These are phyloP conservation scores for Oryzias curvinotus DNA, from an alignment of 2,113 vertebrate genomes.

Conservation along the genomic window DNA sequence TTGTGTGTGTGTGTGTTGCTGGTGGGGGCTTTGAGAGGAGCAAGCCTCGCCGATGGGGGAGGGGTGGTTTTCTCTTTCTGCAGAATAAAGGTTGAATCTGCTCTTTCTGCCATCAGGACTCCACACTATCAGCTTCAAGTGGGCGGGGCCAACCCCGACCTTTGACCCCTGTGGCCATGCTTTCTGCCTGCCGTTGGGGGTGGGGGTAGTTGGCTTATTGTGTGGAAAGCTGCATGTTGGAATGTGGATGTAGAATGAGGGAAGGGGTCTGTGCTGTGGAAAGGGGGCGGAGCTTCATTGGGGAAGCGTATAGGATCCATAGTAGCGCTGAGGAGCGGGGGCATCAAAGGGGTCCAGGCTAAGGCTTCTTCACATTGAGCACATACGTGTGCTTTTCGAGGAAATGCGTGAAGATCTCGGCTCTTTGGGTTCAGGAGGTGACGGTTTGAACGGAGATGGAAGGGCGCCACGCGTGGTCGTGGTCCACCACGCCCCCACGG, in stretches of 20 bases:
- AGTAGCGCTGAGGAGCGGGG: no score
- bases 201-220: not conserved
- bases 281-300: no score
- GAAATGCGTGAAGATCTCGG: no score
- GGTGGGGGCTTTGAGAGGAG: conserved; percentile 15
- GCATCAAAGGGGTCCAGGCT: no score
- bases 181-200: not conserved
- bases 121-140: conserved; percentile 8
- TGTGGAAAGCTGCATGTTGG: not conserved
- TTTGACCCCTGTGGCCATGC: conserved; percentile 11
- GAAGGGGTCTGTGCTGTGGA: no score
- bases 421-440: no score
- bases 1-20: conserved; percentile 18
- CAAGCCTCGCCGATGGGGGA: conserved; percentile 14
- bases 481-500: no score
- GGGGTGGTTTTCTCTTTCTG: not conserved
- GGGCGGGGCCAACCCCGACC: conserved; percentile 3
- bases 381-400: no score
- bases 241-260: conserved; percentile 12
- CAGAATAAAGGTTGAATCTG: conserved; percentile 34
- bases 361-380: no score
- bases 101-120: conserved; percentile 7
- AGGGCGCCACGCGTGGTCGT: no score
- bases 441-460: no score
- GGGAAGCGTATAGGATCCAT: no score